Conservation (phyloP, 2,888 invertebrate species). For the Invenusta paracnida region DNA sequence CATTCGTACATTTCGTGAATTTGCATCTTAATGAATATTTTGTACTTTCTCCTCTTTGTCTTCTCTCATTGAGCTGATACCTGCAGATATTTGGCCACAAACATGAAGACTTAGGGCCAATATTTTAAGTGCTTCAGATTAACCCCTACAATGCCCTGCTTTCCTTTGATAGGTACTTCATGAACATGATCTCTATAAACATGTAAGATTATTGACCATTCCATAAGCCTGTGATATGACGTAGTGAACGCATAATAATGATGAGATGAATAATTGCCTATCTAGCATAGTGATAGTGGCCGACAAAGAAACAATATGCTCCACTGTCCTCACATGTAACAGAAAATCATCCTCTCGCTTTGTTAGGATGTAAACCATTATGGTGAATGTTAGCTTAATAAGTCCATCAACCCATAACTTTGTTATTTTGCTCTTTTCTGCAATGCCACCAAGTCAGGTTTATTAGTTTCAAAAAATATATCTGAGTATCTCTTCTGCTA, state of each 20-base stretch:
- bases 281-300: neutral
- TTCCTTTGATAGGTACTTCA: conserved; percentile 46
- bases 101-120: conserved; percentile 10
- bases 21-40: neutral
- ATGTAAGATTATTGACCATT: conserved; percentile 49
- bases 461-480: conserved; percentile 37
- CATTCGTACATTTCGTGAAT: neutral
- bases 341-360: conserved; percentile 48
- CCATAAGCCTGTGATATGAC: conserved; percentile 47
- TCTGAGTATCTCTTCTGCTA: conserved; percentile 46
- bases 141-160: conserved; percentile 47
- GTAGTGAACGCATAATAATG: conserved; percentile 33
- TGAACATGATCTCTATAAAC: conserved; percentile 49
- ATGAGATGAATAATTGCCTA: neutral
- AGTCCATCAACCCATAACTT: conserved; percentile 44
- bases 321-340: neutral
- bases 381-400: conserved; percentile 46
- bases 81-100: neutral
- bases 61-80: neutral
- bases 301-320: conserved; percentile 48
- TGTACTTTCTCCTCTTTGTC: neutral
- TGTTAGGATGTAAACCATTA: conserved; percentile 47
- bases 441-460: conserved; percentile 38
- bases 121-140: conserved; percentile 38
- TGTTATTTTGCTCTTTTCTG: conserved; percentile 36